Percentiles rank a stretch among this genome's conserved stretches.
phyloP scores from a whole-genome alignment of 2,797 vertebrate genomes.

The Cossypha caffra region DNA sequence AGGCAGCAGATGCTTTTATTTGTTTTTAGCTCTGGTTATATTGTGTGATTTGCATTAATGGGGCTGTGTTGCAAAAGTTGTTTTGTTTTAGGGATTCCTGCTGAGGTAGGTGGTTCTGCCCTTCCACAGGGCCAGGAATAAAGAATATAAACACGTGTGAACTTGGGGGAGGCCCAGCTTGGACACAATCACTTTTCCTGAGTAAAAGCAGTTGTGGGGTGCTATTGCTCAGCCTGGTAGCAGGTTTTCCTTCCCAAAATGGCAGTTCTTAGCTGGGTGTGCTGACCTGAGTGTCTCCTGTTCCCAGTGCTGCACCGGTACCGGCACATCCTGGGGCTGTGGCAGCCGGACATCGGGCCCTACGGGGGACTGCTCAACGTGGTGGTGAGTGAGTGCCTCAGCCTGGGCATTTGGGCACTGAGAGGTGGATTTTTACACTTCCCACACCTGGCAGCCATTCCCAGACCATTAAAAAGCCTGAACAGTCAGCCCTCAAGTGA shows the following conservation, averaged over 20 bases:
- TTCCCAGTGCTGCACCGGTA: conserved; percentile 90
- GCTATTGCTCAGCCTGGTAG: background rate
- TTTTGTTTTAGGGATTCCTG: background rate
- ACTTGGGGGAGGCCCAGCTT: background rate
- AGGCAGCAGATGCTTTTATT: background rate
- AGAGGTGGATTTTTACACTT: rapidly evolving
- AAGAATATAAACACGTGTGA: background rate
- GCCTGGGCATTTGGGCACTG: rapidly evolving
- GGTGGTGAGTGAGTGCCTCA: conserved; percentile 82
- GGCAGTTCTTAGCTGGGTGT: background rate
- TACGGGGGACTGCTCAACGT: conserved; percentile 97
- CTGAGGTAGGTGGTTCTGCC: background rate
- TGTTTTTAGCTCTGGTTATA: background rate
- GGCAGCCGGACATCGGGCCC: conserved; percentile 98
- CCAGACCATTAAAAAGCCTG: rapidly evolving
- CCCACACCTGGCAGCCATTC: background rate
- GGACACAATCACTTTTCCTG: background rate
- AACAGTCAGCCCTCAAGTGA: background rate
- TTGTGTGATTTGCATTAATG: background rate
- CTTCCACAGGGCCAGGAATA: background rate
- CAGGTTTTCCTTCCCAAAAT: background rate
- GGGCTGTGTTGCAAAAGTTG: background rate
- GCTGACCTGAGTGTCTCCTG: conserved; percentile 5
- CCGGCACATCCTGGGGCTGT: conserved; percentile 93
- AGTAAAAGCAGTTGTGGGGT: background rate